Base-by-base conservation (phyloP, 2,888 invertebrate species). In the Eupithecia dodoneata region DNA sequence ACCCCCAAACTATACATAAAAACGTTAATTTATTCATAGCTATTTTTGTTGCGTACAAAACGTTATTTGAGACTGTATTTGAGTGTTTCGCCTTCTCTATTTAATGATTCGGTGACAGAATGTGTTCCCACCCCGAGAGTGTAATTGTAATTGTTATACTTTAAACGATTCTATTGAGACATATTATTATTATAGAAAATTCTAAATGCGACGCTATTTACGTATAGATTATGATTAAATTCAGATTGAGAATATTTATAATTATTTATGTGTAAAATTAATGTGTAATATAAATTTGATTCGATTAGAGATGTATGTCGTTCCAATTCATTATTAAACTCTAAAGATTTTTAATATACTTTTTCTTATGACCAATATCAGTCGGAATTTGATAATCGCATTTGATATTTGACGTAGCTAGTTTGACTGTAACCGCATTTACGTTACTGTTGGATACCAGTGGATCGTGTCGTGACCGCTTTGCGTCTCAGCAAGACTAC, bases 121-220 rank as follows among this genome's bases (percentile, higher is more conserved):
- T 83, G 86, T 87, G 87, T 88, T 87, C 92, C 93, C 93, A 90
- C 91, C 91, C 90, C 86, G 75, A 78, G 89, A 79, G 90, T 89
- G 90, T 92, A 91, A 89, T 91, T 93, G 91, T 93, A 91, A 89
- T 91, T 93, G 92, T 93, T 93, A 90, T 87, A 89, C 86, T 89
- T 87, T 87, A 87, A 87, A 89, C 88, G 87, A 88, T 88, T 84
- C 83, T 89, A 89, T 88, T 84, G 85, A 88, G 87, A 89, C 88
- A 90, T 90, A 86, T 88, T 85, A 87, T 87, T 84, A 87, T 85
- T 81, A 90, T 85, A 85, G 79, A 87, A 63, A 90, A 89, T 87
- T 89, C 87, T 92, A 92, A 93, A 93, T 92, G 90, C 92, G 92
- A 92, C 90, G 92, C 94, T 94, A 94, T 94, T 93, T 93, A 94